These are phyloP conservation scores for Pseudopodoces humilis DNA, from an alignment of 2,113 vertebrate genomes.

Conservation along the genomic window DNA sequence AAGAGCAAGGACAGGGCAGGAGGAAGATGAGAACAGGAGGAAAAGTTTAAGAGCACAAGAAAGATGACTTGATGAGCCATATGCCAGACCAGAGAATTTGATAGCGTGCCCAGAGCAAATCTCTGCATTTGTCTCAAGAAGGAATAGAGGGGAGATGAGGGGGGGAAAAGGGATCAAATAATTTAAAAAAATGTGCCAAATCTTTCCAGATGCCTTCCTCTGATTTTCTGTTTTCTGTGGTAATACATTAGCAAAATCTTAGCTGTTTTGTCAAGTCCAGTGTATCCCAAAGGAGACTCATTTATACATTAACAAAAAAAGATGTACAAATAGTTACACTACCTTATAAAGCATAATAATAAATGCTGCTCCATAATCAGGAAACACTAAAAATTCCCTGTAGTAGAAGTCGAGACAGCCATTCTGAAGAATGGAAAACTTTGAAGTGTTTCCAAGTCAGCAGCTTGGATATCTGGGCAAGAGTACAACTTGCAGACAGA, in stretches of 20 bases:
- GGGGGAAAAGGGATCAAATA: not conserved
- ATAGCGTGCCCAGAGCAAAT: not conserved
- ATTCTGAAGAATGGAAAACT: constrained; percentile 29
- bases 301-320: not conserved
- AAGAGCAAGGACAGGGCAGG: accelerated
- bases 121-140: constrained; percentile 13
- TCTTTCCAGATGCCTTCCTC: constrained; percentile 27
- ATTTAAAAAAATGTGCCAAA: not conserved
- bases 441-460: constrained; percentile 47
- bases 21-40: not conserved
- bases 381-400: not conserved
- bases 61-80: constrained; percentile 28
- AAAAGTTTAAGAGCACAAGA: constrained; percentile 14
- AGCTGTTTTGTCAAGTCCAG: not conserved
- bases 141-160: not conserved
- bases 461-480: constrained; percentile 38
- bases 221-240: not conserved
- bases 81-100: constrained; percentile 6
- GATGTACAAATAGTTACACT: not conserved
- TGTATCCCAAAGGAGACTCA: not conserved
- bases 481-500: constrained; percentile 33
- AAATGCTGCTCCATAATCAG: not conserved
- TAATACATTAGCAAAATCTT: not conserved
- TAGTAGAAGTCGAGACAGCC: not conserved
- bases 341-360: not conserved